Base-by-base conservation (phyloP, 1,140 invertebrate species). In the Drosophila bocqueti region DNA sequence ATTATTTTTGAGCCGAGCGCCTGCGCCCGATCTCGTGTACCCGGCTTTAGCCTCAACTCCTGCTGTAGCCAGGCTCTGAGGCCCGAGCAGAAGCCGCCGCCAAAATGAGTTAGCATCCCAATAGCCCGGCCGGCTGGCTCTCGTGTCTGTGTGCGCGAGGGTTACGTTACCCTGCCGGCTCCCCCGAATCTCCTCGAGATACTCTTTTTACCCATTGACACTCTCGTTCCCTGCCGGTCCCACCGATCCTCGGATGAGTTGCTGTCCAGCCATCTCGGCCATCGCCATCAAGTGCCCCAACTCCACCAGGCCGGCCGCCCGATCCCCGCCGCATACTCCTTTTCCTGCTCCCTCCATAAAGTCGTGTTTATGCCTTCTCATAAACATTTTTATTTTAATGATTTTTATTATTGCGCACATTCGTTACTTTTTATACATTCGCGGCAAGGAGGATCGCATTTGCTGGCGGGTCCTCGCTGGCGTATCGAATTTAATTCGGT, bases 301-400 rank as follows among this genome's bases (percentile, higher is more conserved):
- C 76, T 62, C 76, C 62, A 26, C 26, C 18, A 0, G 18, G 11
- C 11, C n/a, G 11, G n/a, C 11, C 11, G 26, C 11, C 52, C 42
- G 54, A 45, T 34, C 61, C n/a, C 42, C 26, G 24, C 9, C 18
- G 36, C n/a, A 15, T 59, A 64, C 62, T 64, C 50, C 49, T 40
- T 40, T 36, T 55, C 62, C 54, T 24, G 46, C 52, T 74, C 55
- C 24, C 55, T 49, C 66, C 71, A 79, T 79, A 78, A 83, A 89
- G 84, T 76, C 75, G 85, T 90, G 81, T 90, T 90, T 90, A 90
- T 90, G 86, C 86, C 83, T 89, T 90, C 85, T 90, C 85, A 90
- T 90, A 90, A 90, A 90, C 85, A 90, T 90, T 90, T 90, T 91
- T 90, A 90, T 91, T 90, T 90, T 90, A 90, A 90, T 90, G 85